Base-by-base conservation (phyloP, 2,113 vertebrate genomes). In the Dicaeum eximium region DNA sequence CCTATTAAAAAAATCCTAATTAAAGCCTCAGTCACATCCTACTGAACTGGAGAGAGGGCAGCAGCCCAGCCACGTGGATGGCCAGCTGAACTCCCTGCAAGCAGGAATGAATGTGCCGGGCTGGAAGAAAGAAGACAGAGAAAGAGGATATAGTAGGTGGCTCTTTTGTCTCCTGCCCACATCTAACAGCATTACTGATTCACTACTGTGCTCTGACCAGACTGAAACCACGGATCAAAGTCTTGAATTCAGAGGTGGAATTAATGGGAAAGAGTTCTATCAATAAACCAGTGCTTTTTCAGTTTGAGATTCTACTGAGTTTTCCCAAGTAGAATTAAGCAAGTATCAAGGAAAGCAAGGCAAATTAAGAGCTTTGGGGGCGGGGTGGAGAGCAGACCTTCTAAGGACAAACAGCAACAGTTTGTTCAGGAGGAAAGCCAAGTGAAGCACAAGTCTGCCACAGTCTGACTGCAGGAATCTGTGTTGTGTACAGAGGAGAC, bases 391-490 rank as follows among this genome's bases (percentile, higher is more conserved):
- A 94, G 87, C 88, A 69, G 91, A 80, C 96, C 95, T 97, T 97
- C 96, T 95, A 92, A 89, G 95, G 96, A 95, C 94, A 97, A 95
- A 96, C 95, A 93, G 19, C 45, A 54, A 80, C 64, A 88, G 80
- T 97, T 97, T 98, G 81, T 72, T 93, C 94, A 95, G 97, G 97
- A 97, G 73, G 12, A 54, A 69, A 42, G 97, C 96, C 97, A 97
- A 95, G 37, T 11, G 91, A 96, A 86, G 93, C 72, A 93, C 77
- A 95, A 96, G 94, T 93, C 90, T 77, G 93, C 96, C 90, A 92
- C 95, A 95, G 97, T 97, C 74, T 37, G 71, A 88, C 90, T 70
- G 96, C 92, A 75, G 93, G 93, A 91, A 86, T 97, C 86, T 93
- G 81, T 47, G 67, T 94, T 92, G 92, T 82, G 84, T 86, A 98